Evolutionary conservation across 1,140 invertebrate genomes (phyloP), one percentile per base, ranked within the genome.

Genomic region (Anoplophora glabripennis): DNA sequence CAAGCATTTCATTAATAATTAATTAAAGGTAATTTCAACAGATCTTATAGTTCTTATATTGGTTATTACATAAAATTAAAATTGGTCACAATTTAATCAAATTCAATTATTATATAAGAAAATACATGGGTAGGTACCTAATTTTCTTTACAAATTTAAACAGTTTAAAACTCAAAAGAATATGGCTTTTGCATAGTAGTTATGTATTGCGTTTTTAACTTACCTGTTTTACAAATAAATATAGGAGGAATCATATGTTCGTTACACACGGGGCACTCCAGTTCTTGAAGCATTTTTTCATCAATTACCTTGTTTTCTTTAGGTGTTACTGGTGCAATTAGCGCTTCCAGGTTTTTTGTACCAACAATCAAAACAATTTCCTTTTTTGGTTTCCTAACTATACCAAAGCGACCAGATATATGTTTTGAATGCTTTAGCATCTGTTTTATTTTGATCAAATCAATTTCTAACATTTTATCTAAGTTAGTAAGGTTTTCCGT

Each of bases 231-330:
- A 56, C 81, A 83, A 72, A 82, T 81, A 64, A 72, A 67, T 53
- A 81, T 79, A 15, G 81, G 80, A 49, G 80, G 78, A 60, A 79
- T 73, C 75, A 81, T 81, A 61, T 76, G 78, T 63, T 83, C 81
- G 64, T 81, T 74, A 67, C 80, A 82, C 59, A 83, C 80, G 2
- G 81, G 81, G 61, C 81, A 83, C 68, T 82, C 81, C 68, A 83
- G 68, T 57, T 82, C 72, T 0, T 73, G 72, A 36, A 83, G 69
- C 47, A 82, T 53, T 7, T 56, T 57, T 40, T 63, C 61, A 44
- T 65, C 64, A 21, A 41, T 3, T 28, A 28, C 21, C 5, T 28
- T 28, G 5, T 28, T 28, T 28, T 28, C 21, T 28, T 28, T 28
- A 28, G 21, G 21, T 28, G 35, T 41, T n/a, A 48, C 5, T 9